Evolutionary conservation across 92 coral and sea anemone genomes (phyloP), one percentile per base, ranked within the genome.

Genomic region (Porites evermanni): DNA sequence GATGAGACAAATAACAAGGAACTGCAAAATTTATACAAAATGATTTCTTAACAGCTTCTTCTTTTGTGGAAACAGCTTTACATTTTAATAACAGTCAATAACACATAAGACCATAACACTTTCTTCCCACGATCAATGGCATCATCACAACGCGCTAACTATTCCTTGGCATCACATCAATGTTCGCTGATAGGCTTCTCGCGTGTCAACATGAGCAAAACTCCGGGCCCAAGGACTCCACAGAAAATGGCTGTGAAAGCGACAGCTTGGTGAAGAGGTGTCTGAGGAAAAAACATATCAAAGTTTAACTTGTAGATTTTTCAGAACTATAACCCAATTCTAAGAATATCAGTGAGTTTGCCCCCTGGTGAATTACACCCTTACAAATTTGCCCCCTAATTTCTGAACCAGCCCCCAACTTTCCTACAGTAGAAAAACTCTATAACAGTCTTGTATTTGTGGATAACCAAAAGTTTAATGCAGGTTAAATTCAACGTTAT

Each of bases 151-250:
- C n/a, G 8, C 0, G 47, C 47, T 4, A 16, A 58, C 18, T 47
- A 6, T 7, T 54, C 70, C 70, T 29, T 38, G 47, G 47, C 6
- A 38, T 38, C 10, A 63, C 53, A 9, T 82, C 73, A 89, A 58
- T 92, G 92, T 16, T 94, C 94, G n/a, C 73, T 18, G 17, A 72
- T 12, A 20, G 98, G 98, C 65, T 84, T 90, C 58, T 92, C 90
- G 11, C 98, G 91, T 19, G 96, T 82, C 79, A 97, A 71, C 98
- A 97, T 88, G 89, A 97, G 24, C 24, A 87, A 53, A 64, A 95
- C 86, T 11, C 96, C 99, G 63, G 99, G 99, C 1, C 99, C 99
- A 81, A 97, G 78, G 12, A 95, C 66, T 75, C 91, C 97, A 72
- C 80, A 29, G 56, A 83, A 78, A 26, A 97, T 89, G 54, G 85